Conservation (phyloP, 2,888 invertebrate species). For the Trimorus sp. region DNA sequence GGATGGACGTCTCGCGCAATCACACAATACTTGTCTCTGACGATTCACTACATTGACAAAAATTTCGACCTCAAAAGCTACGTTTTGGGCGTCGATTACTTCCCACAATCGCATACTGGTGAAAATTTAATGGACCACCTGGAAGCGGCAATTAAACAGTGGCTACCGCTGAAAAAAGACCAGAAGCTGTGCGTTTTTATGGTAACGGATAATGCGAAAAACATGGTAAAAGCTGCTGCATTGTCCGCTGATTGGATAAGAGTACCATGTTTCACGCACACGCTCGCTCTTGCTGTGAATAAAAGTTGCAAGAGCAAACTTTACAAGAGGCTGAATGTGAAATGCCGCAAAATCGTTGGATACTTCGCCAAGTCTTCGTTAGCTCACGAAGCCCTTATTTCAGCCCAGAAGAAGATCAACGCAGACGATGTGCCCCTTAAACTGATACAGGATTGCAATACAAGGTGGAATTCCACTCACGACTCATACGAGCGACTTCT, state of each 20-base stretch:
- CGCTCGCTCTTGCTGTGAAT: not conserved
- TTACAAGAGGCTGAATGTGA: not conserved
- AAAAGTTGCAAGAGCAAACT: not conserved
- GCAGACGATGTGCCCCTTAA: not conserved
- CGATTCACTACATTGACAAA: too few species aligned
- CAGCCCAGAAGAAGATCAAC: not conserved
- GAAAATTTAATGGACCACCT: too few species aligned
- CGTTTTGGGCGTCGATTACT: too few species aligned
- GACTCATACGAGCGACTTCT: conserved; percentile 7
- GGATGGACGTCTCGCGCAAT: too few species aligned
- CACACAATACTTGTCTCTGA: too few species aligned
- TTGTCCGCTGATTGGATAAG: not conserved
- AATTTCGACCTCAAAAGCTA: too few species aligned
- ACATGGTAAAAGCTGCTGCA: not conserved
- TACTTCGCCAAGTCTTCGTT: too few species aligned
- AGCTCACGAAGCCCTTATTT: too few species aligned
- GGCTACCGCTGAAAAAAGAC: too few species aligned
- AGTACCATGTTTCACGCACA: conserved; percentile 4
- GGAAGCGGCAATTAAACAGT: too few species aligned
- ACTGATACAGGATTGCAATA: not conserved
- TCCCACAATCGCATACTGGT: too few species aligned
- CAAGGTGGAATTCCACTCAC: conserved; percentile 11
- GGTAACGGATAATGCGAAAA: conserved; percentile 1
- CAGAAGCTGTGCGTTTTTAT: too few species aligned
- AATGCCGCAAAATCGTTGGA: conserved; percentile 1